Percentiles rank a stretch among this genome's conserved stretches.
Conservation (phyloP, 2,113 vertebrate genomes). For the Enhydra lutris region DNA sequence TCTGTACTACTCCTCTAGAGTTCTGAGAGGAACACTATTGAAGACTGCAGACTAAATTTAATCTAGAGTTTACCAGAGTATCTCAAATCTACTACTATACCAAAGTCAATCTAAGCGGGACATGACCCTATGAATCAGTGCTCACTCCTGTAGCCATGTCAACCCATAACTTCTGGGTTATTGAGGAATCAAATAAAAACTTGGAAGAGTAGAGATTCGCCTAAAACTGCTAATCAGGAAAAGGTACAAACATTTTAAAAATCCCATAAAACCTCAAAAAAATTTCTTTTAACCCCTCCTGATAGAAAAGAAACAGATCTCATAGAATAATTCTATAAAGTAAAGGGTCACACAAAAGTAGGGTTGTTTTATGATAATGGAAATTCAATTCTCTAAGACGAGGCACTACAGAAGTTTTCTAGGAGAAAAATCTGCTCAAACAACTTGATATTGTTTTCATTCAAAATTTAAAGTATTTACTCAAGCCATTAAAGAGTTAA, state of each 20-base stretch:
- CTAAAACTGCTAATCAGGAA: conserved; percentile 33
- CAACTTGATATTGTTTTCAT: background rate
- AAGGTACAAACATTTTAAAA: background rate
- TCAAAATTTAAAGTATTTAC: conserved; percentile 28
- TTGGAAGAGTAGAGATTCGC: background rate
- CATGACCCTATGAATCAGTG: background rate
- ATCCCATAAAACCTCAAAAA: background rate
- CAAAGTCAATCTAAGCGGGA: background rate
- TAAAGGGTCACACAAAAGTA: background rate
- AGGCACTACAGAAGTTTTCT: background rate
- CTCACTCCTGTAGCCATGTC: background rate
- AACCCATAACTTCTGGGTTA: background rate
- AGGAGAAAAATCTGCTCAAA: background rate
- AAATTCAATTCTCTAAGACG: background rate
- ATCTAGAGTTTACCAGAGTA: background rate
- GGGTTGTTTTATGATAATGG: background rate
- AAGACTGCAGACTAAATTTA: background rate
- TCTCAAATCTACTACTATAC: background rate
- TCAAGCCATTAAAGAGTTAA: conserved; percentile 10
- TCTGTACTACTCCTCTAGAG: background rate
- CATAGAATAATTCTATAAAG: background rate
- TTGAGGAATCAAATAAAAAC: conserved; percentile 9
- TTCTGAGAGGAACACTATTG: conserved; percentile 34
- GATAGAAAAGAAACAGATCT: background rate
- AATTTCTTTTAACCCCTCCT: background rate